A percentile compares a stretch with the other conserved stretches of the same genome.
Evolutionary conservation across 2,888 invertebrate species (phyloP).

Genomic region (Sarcophaga caerulescens): DNA sequence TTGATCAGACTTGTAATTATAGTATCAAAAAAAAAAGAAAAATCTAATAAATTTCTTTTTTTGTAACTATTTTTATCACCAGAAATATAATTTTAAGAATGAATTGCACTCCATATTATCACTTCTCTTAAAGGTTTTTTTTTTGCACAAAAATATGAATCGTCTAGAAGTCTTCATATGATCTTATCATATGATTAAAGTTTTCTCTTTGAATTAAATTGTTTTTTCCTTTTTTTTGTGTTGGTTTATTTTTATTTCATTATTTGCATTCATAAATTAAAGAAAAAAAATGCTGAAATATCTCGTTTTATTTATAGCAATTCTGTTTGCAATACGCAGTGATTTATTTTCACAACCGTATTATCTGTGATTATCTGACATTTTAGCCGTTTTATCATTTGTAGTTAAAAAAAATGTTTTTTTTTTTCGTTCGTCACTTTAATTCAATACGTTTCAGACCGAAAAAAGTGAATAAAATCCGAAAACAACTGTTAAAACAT

Average conservation of each 20-base stretch:
- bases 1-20: too few relatives aligned
- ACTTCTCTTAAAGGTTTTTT: too few relatives aligned
- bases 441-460: slow-evolving; percentile 8
- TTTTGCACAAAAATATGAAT: too few relatives aligned
- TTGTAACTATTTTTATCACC: too few relatives aligned
- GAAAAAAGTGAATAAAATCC: slow-evolving; percentile 29
- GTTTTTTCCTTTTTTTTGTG: neutral
- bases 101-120: too few relatives aligned
- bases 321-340: slow-evolving; percentile 24
- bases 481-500: slow-evolving; percentile 1
- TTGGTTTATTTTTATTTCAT: too few relatives aligned
- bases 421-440: neutral
- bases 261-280: slow-evolving; percentile 25
- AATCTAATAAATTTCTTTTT: too few relatives aligned
- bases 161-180: neutral
- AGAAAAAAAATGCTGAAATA: neutral
- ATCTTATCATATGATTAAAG: neutral
- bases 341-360: slow-evolving; percentile 40
- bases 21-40: too few relatives aligned
- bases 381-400: slow-evolving; percentile 32
- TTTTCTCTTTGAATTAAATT: neutral
- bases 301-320: slow-evolving; percentile 21
- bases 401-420: neutral
- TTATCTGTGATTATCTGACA: neutral
- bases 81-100: too few relatives aligned